Conservation (phyloP, 2,888 invertebrate genomes). For the Bugulina stolonifera region DNA sequence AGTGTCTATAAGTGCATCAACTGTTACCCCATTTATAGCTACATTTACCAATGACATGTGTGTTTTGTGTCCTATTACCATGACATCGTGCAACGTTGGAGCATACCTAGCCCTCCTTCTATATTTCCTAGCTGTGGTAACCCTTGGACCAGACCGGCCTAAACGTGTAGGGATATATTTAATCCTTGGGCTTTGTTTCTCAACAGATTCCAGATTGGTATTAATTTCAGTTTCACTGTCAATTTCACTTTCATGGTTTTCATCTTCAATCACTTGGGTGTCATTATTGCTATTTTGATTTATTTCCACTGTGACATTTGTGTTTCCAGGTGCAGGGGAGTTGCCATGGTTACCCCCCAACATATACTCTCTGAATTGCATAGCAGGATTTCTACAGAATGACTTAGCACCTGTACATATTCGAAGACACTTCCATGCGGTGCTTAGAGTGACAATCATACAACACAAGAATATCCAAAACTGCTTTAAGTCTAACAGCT, state of each 20-base stretch:
- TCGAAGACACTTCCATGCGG: neutral
- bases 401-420: neutral
- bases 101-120: neutral
- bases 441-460: neutral
- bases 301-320: neutral
- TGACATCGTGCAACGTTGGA: neutral
- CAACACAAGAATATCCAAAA: constrained; percentile 7
- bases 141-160: no score
- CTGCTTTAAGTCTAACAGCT: neutral
- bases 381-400: neutral
- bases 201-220: neutral
- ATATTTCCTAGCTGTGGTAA: neutral
- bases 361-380: neutral
- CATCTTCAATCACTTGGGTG: neutral
- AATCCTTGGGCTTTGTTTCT: neutral
- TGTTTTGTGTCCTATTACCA: neutral
- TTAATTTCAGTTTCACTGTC: neutral
- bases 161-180: no score
- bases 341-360: neutral
- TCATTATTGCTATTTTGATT: neutral
- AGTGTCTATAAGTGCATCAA: neutral
- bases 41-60: neutral
- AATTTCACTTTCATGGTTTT: neutral
- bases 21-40: neutral
- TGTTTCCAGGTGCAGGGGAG: no score